Conservation (phyloP, 2,888 invertebrate genomes). For the Elgonia sp. region DNA sequence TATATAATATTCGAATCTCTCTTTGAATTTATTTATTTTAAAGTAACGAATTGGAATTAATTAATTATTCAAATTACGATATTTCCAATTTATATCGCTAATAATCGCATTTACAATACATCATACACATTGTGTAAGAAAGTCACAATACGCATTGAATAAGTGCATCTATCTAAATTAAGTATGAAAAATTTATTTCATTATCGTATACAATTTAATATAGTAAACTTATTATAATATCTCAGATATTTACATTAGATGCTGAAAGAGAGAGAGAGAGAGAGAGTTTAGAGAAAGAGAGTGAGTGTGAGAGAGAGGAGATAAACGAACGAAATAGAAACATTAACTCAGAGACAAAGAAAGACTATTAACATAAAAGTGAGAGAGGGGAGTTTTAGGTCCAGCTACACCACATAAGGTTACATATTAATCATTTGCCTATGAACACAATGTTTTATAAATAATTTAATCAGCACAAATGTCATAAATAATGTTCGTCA, state of each 20-base stretch:
- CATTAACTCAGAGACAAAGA: constrained; percentile 78
- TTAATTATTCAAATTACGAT: not conserved
- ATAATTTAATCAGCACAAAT: too few relatives aligned
- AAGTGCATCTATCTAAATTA: constrained; percentile 59
- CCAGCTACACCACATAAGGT: constrained; percentile 86
- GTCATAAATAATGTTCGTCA: too few relatives aligned
- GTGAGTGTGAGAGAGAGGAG: constrained; percentile 69
- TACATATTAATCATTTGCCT: constrained; percentile 73
- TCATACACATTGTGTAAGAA: constrained; percentile 69
- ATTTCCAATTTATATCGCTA: constrained; percentile 16
- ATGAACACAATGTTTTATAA: constrained; percentile 15
- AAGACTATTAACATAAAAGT: constrained; percentile 73
- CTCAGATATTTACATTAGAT: constrained; percentile 69
- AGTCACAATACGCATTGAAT: constrained; percentile 73
- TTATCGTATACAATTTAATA: constrained; percentile 44
- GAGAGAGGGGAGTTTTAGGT: constrained; percentile 85
- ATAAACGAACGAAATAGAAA: constrained; percentile 76
- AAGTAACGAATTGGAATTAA: not conserved
- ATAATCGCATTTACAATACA: constrained; percentile 55
- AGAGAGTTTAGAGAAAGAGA: constrained; percentile 61
- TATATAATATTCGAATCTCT: constrained; percentile 40
- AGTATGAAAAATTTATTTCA: constrained; percentile 50
- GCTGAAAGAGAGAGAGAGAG: constrained; percentile 77
- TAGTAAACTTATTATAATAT: constrained; percentile 46
- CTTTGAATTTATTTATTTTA: not conserved